Conservation (phyloP, 2,888 invertebrate species). For the Epiblema foenella region DNA sequence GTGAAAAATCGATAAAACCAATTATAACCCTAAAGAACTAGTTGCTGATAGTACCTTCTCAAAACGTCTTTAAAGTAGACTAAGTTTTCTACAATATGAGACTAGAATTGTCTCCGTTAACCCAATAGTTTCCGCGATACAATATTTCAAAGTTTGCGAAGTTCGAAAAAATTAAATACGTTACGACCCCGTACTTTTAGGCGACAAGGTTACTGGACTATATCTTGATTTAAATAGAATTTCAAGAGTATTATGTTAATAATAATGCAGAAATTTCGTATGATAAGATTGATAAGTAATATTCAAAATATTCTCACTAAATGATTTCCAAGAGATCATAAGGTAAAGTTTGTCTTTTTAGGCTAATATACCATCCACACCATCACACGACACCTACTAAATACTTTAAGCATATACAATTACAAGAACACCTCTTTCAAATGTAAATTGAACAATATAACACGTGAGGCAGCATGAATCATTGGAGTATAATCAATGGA, state of each 20-base stretch:
- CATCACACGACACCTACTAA: neutral
- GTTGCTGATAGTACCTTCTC: too few species aligned
- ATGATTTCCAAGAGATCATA: slow-evolving; percentile 29
- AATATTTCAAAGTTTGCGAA: too few species aligned
- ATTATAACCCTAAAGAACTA: too few species aligned
- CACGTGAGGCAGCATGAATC: neutral
- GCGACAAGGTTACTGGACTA: too few species aligned
- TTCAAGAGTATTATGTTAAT: neutral
- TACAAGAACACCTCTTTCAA: neutral
- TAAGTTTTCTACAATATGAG: too few species aligned
- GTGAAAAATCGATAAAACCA: too few species aligned
- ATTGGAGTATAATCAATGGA: too few species aligned
- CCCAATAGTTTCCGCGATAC: too few species aligned
- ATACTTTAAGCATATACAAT: neutral
- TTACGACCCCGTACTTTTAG: too few species aligned
- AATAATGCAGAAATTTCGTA: neutral
- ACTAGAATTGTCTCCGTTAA: too few species aligned
- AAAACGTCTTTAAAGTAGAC: too few species aligned
- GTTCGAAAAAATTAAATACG: too few species aligned
- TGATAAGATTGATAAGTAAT: slow-evolving; percentile 6
- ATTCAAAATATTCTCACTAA: slow-evolving; percentile 23
- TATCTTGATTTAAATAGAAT: neutral
- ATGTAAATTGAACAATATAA: neutral
- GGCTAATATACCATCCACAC: neutral
- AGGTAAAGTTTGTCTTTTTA: slow-evolving; percentile 30